Percentiles rank a stretch among this genome's conserved stretches.
These are phyloP conservation scores for Poeciliopsis retropinna DNA, from an alignment of 2,113 vertebrate species.

Conservation along the genomic window DNA sequence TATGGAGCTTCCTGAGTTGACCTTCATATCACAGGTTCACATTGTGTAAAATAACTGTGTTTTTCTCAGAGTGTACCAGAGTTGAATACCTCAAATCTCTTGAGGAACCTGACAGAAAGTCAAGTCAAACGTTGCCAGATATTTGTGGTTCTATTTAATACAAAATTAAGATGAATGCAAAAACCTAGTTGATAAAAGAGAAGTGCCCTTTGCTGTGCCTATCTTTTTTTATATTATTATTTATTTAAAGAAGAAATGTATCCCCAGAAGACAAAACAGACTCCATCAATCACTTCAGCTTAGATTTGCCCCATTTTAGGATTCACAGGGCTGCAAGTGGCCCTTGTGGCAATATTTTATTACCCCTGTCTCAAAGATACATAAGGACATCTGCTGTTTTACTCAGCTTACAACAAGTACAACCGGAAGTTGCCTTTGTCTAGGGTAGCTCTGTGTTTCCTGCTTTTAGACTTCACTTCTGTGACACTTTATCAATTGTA, in stretches of 20 bases:
- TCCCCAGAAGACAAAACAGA: no score
- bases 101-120: neutral
- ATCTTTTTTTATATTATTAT: no score
- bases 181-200: no score
- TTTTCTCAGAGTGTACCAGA: neutral
- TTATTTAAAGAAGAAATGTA: no score
- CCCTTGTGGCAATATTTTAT: no score
- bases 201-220: no score
- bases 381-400: neutral
- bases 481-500: neutral
- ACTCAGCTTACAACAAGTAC: neutral
- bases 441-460: slow-evolving; percentile 21
- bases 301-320: no score
- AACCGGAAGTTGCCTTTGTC: slow-evolving; percentile 21
- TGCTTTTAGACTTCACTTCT: neutral
- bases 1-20: neutral
- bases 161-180: no score
- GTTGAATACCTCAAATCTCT: neutral
- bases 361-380: neutral
- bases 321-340: no score
- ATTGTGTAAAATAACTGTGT: neutral
- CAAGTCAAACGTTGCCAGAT: neutral
- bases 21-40: neutral
- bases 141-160: no score
- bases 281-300: no score